Conservation (phyloP, 2,797 vertebrate genomes). For the Netta rufina region DNA sequence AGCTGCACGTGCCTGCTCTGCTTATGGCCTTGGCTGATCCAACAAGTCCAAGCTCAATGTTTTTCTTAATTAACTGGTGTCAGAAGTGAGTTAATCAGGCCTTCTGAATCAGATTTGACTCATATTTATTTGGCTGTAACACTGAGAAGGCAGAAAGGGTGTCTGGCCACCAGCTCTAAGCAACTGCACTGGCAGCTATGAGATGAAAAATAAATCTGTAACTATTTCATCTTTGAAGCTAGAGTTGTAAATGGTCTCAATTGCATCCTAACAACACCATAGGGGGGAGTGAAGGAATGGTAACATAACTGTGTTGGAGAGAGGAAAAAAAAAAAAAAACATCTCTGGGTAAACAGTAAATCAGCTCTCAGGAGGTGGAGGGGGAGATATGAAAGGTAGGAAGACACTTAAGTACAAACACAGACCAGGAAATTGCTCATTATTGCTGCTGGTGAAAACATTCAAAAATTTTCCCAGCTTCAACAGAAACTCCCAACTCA, state of each 20-base stretch:
- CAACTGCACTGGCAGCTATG: background rate
- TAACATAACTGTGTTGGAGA: background rate
- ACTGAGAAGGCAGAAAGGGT: background rate
- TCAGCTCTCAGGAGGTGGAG: background rate
- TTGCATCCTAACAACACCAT: background rate
- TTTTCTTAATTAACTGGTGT: background rate
- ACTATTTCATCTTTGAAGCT: background rate
- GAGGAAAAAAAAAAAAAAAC: background rate
- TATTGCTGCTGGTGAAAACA: background rate
- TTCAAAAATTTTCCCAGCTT: background rate
- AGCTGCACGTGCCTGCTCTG: background rate
- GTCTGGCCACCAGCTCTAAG: background rate
- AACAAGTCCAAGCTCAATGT: background rate
- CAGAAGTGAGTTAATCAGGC: background rate
- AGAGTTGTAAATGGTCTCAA: background rate
- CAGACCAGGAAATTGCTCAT: background rate
- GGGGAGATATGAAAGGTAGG: background rate
- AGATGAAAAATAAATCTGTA: conserved; percentile 5
- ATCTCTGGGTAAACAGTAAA: conserved; percentile 5
- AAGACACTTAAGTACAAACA: background rate
- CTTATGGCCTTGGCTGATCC: background rate
- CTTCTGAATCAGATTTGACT: background rate
- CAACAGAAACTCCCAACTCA: background rate
- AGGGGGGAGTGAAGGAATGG: background rate
- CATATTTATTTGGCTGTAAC: background rate